Conservation (phyloP, 2,797 vertebrate species). For the Nyctalus aviator region DNA sequence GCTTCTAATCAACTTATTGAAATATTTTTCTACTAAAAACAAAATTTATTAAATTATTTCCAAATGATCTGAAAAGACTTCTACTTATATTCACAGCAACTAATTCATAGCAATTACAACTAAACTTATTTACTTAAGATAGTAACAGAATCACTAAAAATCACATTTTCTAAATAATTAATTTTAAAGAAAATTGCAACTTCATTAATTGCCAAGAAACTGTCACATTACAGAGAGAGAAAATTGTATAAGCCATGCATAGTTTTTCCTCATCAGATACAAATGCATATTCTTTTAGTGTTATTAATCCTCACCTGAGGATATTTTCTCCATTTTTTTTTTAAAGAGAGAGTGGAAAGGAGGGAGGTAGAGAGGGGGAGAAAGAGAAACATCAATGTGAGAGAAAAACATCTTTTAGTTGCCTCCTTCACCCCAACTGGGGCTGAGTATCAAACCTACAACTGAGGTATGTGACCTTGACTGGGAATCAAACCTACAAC, state of each 20-base stretch:
- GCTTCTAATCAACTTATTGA: background rate
- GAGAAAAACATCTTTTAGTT: too few relatives aligned
- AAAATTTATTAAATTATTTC: constrained; percentile 3
- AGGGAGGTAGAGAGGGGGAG: too few relatives aligned
- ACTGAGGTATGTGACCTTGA: too few relatives aligned
- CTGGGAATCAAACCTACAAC: too few relatives aligned
- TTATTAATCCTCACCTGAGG: too few relatives aligned
- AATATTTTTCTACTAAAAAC: background rate
- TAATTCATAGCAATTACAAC: background rate
- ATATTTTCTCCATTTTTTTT: too few relatives aligned
- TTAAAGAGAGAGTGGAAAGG: too few relatives aligned
- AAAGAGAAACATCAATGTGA: too few relatives aligned
- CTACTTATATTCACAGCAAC: background rate
- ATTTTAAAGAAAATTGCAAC: background rate
- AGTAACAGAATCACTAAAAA: background rate
- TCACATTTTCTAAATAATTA: constrained; percentile 36
- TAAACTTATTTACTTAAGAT: constrained; percentile 4
- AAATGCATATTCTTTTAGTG: background rate
- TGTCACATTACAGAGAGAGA: background rate
- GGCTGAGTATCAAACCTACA: too few relatives aligned
- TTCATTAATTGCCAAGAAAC: background rate
- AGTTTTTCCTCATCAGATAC: background rate
- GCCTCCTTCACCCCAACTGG: too few relatives aligned
- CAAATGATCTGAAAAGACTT: constrained; percentile 13
- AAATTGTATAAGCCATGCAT: background rate